Percentiles rank a stretch among this genome's conserved stretches.
These are phyloP conservation scores for Tigriopus californicus DNA, from an alignment of 2,888 invertebrate genomes.

Conservation along the genomic window DNA sequence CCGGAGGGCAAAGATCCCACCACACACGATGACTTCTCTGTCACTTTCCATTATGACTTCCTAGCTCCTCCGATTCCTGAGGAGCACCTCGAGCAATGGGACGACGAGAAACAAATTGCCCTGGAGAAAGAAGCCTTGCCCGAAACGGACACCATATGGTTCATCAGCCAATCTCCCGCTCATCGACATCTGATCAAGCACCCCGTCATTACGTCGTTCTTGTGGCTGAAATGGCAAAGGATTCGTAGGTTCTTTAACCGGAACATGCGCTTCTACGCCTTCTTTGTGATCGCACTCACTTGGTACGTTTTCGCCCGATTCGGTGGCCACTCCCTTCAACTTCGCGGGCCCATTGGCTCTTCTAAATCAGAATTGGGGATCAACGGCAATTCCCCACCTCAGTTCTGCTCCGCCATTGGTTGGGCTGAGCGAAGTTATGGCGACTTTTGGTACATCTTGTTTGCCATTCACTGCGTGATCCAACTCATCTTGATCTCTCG, in stretches of 20 bases:
- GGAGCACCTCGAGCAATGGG: slow-evolving; percentile 32
- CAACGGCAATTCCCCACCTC: background rate
- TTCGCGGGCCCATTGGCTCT: slow-evolving; percentile 24
- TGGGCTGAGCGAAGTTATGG: background rate
- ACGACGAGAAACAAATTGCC: slow-evolving; percentile 4
- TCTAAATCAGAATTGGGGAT: slow-evolving; percentile 23
- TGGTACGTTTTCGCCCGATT: slow-evolving; percentile 39
- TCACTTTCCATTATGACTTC: slow-evolving; percentile 51
- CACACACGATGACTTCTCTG: slow-evolving; percentile 42
- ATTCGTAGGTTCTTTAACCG: slow-evolving; percentile 50
- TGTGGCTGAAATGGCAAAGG: slow-evolving; percentile 60
- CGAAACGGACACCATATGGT: slow-evolving; percentile 55
- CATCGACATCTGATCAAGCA: slow-evolving; percentile 36
- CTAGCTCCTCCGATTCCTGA: slow-evolving; percentile 36
- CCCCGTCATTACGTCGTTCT: slow-evolving; percentile 30
- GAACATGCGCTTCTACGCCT: slow-evolving; percentile 48
- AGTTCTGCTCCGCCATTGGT: background rate
- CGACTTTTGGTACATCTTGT: background rate
- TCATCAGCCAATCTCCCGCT: slow-evolving; percentile 47
- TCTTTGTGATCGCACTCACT: slow-evolving; percentile 47
- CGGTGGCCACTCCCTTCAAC: slow-evolving; percentile 8
- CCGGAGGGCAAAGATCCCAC: slow-evolving; percentile 33
- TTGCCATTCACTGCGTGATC: background rate
- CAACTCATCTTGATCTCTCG: background rate
- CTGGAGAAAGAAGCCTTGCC: slow-evolving; percentile 17